Conservation (phyloP, 2,113 vertebrate species). For the Theristicus caerulescens region DNA sequence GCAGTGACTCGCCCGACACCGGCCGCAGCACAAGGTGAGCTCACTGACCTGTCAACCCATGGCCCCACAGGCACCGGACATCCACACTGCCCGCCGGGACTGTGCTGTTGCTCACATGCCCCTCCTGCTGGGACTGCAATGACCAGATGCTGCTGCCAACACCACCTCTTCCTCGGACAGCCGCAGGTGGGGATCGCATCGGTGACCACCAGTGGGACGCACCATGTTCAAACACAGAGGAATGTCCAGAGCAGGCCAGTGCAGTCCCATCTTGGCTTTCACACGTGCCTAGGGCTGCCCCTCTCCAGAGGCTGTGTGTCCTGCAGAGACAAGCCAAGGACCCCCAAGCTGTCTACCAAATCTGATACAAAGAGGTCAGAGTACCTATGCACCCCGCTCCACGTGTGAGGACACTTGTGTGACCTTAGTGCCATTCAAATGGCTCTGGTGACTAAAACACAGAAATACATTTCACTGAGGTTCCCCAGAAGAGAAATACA, state of each 20-base stretch:
- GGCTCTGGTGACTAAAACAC: not conserved
- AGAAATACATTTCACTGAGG: not conserved
- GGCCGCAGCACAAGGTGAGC: not conserved
- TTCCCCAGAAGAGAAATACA: not conserved
- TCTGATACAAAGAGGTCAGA: not conserved
- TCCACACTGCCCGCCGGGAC: accelerated
- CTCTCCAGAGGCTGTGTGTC: not conserved
- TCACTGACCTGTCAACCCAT: not conserved
- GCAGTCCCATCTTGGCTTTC: not conserved
- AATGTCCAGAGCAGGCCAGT: not conserved
- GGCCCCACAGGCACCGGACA: accelerated
- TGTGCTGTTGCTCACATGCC: not conserved
- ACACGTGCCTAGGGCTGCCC: not conserved
- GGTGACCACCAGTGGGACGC: not conserved
- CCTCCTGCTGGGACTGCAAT: accelerated
- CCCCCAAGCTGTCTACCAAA: not conserved
- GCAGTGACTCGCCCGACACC: accelerated
- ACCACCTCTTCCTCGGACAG: not conserved
- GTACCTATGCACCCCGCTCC: not conserved
- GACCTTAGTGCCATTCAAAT: not conserved
- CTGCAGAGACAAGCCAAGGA: not conserved
- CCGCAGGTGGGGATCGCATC: not conserved
- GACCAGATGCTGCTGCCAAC: not conserved
- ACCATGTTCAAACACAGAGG: not conserved
- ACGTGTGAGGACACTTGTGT: not conserved